Evolutionary conservation across 1,140 invertebrate genomes (phyloP).

Genomic region (Magallana angulata): DNA sequence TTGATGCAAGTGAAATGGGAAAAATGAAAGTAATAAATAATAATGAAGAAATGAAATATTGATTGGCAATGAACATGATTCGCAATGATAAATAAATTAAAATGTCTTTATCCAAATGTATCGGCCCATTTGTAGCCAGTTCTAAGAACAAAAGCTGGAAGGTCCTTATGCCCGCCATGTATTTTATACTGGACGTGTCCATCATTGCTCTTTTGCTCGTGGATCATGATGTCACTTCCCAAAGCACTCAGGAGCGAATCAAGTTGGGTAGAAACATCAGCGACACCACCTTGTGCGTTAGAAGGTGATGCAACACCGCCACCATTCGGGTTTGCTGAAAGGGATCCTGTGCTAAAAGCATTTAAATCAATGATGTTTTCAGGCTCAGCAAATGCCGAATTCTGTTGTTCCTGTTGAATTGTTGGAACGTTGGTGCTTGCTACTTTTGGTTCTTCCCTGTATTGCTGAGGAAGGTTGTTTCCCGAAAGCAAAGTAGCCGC

Average conservation of each 20-base stretch:
- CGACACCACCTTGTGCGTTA: background rate
- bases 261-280: background rate
- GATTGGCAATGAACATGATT: background rate
- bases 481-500: conserved; percentile 14
- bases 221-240: conserved; percentile 4
- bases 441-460: background rate
- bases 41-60: background rate
- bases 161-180: background rate
- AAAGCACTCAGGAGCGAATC: background rate
- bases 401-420: background rate
- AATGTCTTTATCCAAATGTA: background rate
- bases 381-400: background rate
- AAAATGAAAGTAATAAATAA: conserved; percentile 37
- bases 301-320: background rate
- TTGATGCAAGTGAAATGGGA: background rate
- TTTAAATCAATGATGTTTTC: background rate
- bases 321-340: background rate
- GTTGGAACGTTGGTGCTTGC: background rate
- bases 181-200: conserved; percentile 22
- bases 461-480: background rate
- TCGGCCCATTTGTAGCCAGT: conserved; percentile 2
- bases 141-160: background rate
- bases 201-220: background rate
- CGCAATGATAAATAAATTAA: background rate
- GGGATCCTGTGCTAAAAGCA: background rate